Conservation (phyloP, 2,888 invertebrate genomes). For the Cantharis rufa region DNA sequence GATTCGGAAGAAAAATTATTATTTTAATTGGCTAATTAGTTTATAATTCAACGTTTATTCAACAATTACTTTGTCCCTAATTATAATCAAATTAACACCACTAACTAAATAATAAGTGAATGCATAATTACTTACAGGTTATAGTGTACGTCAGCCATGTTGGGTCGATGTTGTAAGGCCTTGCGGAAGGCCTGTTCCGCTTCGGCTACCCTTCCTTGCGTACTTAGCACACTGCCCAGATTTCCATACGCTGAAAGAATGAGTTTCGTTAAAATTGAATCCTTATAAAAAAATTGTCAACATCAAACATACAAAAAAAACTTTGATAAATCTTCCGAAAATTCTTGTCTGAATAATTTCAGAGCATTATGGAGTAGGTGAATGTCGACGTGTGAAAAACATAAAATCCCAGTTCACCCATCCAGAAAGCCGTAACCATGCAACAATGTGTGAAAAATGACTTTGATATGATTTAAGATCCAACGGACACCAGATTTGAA, state of each 20-base stretch:
- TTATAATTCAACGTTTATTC: slow-evolving; percentile 26
- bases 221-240: slow-evolving; percentile 92
- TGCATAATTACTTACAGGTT: slow-evolving; percentile 82
- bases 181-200: slow-evolving; percentile 90
- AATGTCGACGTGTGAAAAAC: slow-evolving; percentile 20
- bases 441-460: slow-evolving; percentile 24
- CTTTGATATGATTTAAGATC: slow-evolving; percentile 22
- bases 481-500: slow-evolving; percentile 10
- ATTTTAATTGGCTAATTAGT: slow-evolving; percentile 24
- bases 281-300: slow-evolving; percentile 4
- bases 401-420: slow-evolving; percentile 18
- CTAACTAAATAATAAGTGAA: slow-evolving; percentile 26
- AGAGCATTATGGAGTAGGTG: slow-evolving; percentile 13
- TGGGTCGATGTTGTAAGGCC: slow-evolving; percentile 88
- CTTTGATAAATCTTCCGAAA: not conserved
- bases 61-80: slow-evolving; percentile 23
- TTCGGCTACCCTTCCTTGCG: slow-evolving; percentile 82
- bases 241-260: slow-evolving; percentile 87
- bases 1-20: slow-evolving; percentile 1
- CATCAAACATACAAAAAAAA: slow-evolving; percentile 1
- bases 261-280: slow-evolving; percentile 16
- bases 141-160: slow-evolving; percentile 99
- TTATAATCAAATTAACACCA: slow-evolving; percentile 31
- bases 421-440: slow-evolving; percentile 17
- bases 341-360: not conserved